Evolutionary conservation across 1,140 invertebrate species (phyloP), one percentile per base, ranked within the genome.

Genomic region (Belonocnema kinseyi): DNA sequence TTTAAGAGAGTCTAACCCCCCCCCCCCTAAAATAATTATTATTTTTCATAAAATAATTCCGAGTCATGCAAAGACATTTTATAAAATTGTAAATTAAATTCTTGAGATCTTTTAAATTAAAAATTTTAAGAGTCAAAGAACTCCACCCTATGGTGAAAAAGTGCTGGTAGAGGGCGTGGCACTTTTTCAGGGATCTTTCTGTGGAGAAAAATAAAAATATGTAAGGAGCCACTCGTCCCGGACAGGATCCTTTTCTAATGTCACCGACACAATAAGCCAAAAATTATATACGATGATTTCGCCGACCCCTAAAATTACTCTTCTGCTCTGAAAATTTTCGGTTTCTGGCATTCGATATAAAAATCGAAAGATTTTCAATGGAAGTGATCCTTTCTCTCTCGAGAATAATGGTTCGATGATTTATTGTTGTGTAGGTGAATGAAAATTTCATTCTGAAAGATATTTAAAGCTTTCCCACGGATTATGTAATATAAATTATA

Each of bases 261-360:
- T 82, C 81, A 85, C 21, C 74, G 76, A 54, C 75, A 83, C 82
- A 83, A 83, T 83, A 79, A 79, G 80, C 50, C 79, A 46, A 72
- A 77, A 74, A 77, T 83, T 83, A 83, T 83, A 76, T 83, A 81
- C 77, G 77, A 77, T 58, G 77, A 76, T 78, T 78, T 73, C 75
- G 70, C 50, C 61, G 33, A 66, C 71, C 74, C 72, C 17, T 75
- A 52, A 76, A 73, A 33, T 76, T 66, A 74, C 61, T 53, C 66
- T 56, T 33, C 33, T 40, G 19, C 52, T 72, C 52, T 54, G 14
- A 66, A 66, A 66, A 66, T 16, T 16, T 46, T 54, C 33, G 19
- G 14, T 50, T 61, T 50, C 50, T 16, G 46, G 70, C 61, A 76
- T 71, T 76, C 52, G 17, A 58, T 61, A 73, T 76, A 76, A 79